Conservation (phyloP, 2,797 vertebrate genomes). For the Oreortyx pictus region DNA sequence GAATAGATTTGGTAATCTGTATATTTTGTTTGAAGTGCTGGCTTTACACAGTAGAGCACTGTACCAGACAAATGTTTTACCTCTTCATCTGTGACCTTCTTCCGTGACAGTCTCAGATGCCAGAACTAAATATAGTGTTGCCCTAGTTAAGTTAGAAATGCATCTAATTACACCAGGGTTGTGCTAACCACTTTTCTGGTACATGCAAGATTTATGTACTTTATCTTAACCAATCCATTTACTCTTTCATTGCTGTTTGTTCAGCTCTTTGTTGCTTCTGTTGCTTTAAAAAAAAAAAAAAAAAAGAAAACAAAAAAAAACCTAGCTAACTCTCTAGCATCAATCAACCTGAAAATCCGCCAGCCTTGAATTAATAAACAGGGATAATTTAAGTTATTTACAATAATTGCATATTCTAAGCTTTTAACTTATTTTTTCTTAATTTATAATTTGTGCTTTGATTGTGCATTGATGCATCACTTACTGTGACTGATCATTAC, state of each 20-base stretch:
- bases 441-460: constrained; percentile 34
- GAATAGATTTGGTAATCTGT: constrained; percentile 17
- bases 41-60: too few species aligned
- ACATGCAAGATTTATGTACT: fast-evolving
- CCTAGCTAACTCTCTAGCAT: background rate
- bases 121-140: background rate
- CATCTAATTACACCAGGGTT: constrained; percentile 2
- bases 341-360: constrained; percentile 31
- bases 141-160: constrained; percentile 7
- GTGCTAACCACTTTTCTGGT: background rate
- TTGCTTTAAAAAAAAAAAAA: too few species aligned
- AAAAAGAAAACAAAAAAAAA: too few species aligned
- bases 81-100: background rate
- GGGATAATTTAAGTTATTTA: constrained; percentile 41
- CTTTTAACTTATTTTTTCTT: constrained; percentile 52
- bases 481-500: background rate
- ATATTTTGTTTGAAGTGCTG: background rate
- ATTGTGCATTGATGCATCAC: background rate
- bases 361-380: constrained; percentile 20
- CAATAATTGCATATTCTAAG: background rate
- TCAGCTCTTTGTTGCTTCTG: background rate
- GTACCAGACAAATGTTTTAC: too few species aligned
- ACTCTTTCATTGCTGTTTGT: constrained; percentile 15
- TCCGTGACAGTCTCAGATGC: background rate
- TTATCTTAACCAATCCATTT: background rate